Percentiles rank a stretch among this genome's conserved stretches.
Evolutionary conservation across 2,888 invertebrate species (phyloP).

Genomic region (Erebia ligea): DNA sequence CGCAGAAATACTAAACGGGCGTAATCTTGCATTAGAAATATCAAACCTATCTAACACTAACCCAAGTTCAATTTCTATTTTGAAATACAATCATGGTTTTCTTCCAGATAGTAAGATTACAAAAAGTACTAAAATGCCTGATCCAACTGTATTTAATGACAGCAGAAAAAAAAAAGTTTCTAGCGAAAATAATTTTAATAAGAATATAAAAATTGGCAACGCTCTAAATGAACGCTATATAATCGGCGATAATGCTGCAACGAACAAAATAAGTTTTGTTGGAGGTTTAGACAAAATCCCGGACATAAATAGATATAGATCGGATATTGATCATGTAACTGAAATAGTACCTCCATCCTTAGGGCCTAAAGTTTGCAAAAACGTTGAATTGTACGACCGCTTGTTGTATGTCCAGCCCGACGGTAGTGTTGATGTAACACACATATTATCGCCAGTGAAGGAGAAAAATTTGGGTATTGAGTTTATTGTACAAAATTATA

Average conservation of each 20-base stretch:
- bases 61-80: slow-evolving; percentile 56
- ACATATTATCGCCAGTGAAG: slow-evolving; percentile 64
- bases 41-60: slow-evolving; percentile 59
- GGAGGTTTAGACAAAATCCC: slow-evolving; percentile 67
- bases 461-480: slow-evolving; percentile 63
- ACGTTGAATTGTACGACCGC: slow-evolving; percentile 57
- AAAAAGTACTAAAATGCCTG: slow-evolving; percentile 39
- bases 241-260: slow-evolving; percentile 57
- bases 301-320: slow-evolving; percentile 67
- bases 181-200: slow-evolving; percentile 55
- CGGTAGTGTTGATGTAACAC: slow-evolving; percentile 64
- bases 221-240: slow-evolving; percentile 66
- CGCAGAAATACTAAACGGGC: slow-evolving; percentile 52
- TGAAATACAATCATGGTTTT: slow-evolving; percentile 68
- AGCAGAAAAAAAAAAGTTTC: slow-evolving; percentile 37
- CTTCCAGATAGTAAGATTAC: slow-evolving; percentile 50
- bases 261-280: slow-evolving; percentile 64
- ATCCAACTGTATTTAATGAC: slow-evolving; percentile 30
- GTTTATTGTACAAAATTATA: slow-evolving; percentile 69
- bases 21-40: slow-evolving; percentile 58
- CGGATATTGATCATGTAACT: slow-evolving; percentile 55
- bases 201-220: slow-evolving; percentile 71
- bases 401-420: slow-evolving; percentile 67
- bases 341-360: slow-evolving; percentile 57
- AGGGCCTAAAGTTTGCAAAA: slow-evolving; percentile 65